Base-by-base conservation (phyloP, 2,888 invertebrate genomes). In the Brachypalpus laphriformis region DNA sequence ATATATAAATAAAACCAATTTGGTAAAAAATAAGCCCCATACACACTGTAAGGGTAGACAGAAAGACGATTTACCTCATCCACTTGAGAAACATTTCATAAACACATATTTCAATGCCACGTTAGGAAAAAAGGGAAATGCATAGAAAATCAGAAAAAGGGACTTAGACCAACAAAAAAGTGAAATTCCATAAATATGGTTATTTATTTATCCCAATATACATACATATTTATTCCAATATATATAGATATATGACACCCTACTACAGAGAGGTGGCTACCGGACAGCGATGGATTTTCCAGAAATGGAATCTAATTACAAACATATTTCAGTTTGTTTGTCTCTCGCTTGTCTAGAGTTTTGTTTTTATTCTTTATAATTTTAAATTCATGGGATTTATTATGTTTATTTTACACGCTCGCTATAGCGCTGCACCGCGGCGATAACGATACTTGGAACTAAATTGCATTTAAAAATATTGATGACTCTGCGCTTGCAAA, bases 71-170 rank as follows among this genome's bases (percentile, higher is more conserved):
- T 9, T 4, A n/a, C 25, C 25, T 25, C 25, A 49, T 49, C n/a
- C 25, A 61, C 61, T 61, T 61, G 47, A 63, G 47, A n/a, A 47
- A 47, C 31, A 63, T 31, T 18, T 31, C n/a, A 47, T 31, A 42
- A 61, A 61, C 47, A 31, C 20, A 31, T 31, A 63, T 63, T 63
- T 47, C 31, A 31, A 14, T 16, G 63, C 9, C 18, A 63, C 31
- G 18, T 16, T 25, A 47, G 31, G 18, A 28, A n/a, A 47, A 31
- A 16, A 8, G 45, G 20, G 20, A 31, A 47, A 63, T 45, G 42
- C 45, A 45, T 45, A 11, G 45, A 63, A 63, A 40, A 61, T 42
- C 59, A 37, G 40, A 40, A 61, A 28, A 61, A 61, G 45, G 61
- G 61, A 45, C 59, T 37, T 8, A 45, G 6, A 45, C 31, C 11